phyloP scores from a whole-genome alignment of 2,888 invertebrate species.

The Aporophyla lueneburgensis region DNA sequence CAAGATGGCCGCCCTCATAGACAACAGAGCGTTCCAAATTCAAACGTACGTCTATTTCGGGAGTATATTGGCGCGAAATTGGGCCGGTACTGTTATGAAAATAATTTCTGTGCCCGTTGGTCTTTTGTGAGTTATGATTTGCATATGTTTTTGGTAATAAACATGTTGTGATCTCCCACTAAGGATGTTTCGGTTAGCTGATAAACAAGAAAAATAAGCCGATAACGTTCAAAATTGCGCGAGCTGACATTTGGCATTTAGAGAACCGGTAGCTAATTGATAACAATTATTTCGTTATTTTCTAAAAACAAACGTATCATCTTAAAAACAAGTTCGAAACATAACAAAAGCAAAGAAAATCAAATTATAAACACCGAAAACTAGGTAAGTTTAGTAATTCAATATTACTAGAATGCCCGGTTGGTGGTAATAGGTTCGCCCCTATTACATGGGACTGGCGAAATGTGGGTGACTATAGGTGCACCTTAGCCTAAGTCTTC shows the following conservation, averaged over 20 bases:
- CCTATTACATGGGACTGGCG: background rate
- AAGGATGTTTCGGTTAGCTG: constrained; percentile 17
- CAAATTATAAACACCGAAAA: background rate
- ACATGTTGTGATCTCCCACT: constrained; percentile 47
- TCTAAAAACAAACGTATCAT: background rate
- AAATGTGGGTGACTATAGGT: background rate
- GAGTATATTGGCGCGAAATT: constrained; percentile 75
- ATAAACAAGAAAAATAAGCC: constrained; percentile 22
- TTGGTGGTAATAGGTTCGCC: background rate
- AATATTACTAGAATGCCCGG: no score
- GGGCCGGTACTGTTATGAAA: constrained; percentile 63
- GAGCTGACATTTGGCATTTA: constrained; percentile 37
- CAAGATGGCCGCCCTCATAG: constrained; percentile 66
- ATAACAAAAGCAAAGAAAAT: background rate
- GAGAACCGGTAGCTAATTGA: constrained; percentile 5
- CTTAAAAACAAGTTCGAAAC: background rate
- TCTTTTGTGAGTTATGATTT: constrained; percentile 54
- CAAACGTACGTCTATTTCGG: constrained; percentile 73
- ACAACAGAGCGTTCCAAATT: constrained; percentile 70
- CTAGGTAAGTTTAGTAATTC: no score
- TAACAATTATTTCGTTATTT: constrained; percentile 4
- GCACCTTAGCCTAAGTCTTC: background rate
- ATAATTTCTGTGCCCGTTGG: constrained; percentile 54
- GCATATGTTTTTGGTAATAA: constrained; percentile 52
- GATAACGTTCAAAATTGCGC: constrained; percentile 25